phyloP scores from a whole-genome alignment of 2,113 vertebrate genomes.

The Bagarius yarrelli region DNA sequence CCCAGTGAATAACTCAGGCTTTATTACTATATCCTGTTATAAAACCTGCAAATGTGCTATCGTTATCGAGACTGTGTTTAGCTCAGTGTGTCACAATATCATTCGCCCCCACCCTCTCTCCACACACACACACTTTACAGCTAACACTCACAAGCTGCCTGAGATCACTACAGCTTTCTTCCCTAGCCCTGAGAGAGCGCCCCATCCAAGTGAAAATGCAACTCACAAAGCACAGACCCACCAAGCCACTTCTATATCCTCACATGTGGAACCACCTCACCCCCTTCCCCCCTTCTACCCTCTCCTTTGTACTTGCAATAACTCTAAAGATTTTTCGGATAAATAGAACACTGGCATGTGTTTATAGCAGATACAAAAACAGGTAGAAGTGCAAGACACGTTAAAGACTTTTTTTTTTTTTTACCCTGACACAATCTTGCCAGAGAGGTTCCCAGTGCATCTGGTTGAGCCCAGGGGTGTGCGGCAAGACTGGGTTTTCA shows the following conservation, averaged over 20 bases:
- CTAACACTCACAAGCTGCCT: constrained; percentile 5
- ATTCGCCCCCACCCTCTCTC: not conserved
- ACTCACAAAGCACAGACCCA: constrained; percentile 40
- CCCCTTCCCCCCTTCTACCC: not conserved
- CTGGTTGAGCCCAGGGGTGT: not conserved
- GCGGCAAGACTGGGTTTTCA: not conserved
- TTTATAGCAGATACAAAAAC: not conserved
- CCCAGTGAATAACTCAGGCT: not conserved
- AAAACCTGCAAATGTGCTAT: constrained; percentile 1
- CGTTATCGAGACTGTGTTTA: constrained; percentile 42
- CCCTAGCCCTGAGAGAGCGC: constrained; percentile 19
- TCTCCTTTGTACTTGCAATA: constrained; percentile 29
- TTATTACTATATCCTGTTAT: not conserved
- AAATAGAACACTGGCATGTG: not conserved
- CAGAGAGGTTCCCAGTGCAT: not conserved
- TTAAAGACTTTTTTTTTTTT: not conserved
- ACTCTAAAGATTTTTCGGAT: not conserved
- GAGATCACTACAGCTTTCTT: constrained; percentile 30
- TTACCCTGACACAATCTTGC: not conserved
- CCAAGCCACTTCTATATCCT: constrained; percentile 59
- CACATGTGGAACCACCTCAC: constrained; percentile 58
- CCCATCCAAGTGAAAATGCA: constrained; percentile 47
- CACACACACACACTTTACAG: constrained; percentile 13
- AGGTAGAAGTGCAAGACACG: not conserved
- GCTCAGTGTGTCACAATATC: constrained; percentile 39